phyloP scores from a whole-genome alignment of 2,888 invertebrate species.

The Vanessa cardui region DNA sequence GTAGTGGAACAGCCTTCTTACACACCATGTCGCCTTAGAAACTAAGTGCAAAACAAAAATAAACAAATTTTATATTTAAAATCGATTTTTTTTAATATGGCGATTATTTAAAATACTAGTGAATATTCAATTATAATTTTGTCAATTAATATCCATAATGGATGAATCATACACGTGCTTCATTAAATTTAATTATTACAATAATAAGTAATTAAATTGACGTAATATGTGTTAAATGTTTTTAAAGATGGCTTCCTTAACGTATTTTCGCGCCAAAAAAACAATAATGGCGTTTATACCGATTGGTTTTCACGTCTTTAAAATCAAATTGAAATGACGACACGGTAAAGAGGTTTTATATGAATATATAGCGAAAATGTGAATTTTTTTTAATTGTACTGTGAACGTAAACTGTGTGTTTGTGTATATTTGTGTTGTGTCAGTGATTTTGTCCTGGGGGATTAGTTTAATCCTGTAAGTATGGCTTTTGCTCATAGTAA shows the following conservation, averaged over 20 bases:
- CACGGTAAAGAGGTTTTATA: slow-evolving; percentile 43
- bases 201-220: slow-evolving; percentile 22
- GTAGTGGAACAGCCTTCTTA: slow-evolving; percentile 70
- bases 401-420: slow-evolving; percentile 42
- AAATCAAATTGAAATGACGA: slow-evolving; percentile 80
- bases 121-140: slow-evolving; percentile 6
- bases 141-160: slow-evolving; percentile 19
- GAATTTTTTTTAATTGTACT: slow-evolving; percentile 41
- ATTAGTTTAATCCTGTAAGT: not conserved
- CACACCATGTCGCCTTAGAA: slow-evolving; percentile 76
- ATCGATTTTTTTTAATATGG: not conserved
- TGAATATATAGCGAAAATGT: slow-evolving; percentile 59
- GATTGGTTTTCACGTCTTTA: slow-evolving; percentile 71
- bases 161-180: slow-evolving; percentile 6
- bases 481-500: not conserved
- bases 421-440: slow-evolving; percentile 40
- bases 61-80: slow-evolving; percentile 59
- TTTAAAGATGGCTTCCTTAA: slow-evolving; percentile 65
- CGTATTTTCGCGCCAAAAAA: slow-evolving; percentile 76
- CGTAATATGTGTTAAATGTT: slow-evolving; percentile 30
- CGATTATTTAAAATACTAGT: slow-evolving; percentile 4
- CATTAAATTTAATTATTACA: not conserved
- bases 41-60: slow-evolving; percentile 78
- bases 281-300: slow-evolving; percentile 60
- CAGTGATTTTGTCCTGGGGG: not conserved